phyloP scores from a whole-genome alignment of 2,888 invertebrate species.

The Drosophila putrida region DNA sequence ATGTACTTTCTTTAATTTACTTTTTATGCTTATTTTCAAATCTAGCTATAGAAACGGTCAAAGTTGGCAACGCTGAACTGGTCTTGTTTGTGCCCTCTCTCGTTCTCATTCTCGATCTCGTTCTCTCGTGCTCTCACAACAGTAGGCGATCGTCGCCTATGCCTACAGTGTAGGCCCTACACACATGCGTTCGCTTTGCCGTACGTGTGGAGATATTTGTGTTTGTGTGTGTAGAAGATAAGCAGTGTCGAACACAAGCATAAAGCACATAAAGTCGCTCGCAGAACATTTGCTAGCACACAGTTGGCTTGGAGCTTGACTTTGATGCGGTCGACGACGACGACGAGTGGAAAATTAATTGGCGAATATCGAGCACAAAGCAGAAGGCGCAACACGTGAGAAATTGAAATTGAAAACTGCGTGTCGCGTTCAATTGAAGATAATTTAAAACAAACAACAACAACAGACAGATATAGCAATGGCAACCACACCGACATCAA shows the following conservation, averaged over 20 bases:
- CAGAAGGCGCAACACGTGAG: slow-evolving; percentile 67
- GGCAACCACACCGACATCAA: slow-evolving; percentile 63
- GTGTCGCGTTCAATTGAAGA: slow-evolving; percentile 34
- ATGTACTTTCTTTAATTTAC: too few species aligned
- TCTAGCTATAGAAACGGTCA: too few species aligned
- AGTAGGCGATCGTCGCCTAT: slow-evolving; percentile 4
- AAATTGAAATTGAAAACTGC: slow-evolving; percentile 28
- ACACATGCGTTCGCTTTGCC: not conserved
- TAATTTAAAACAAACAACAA: slow-evolving; percentile 34
- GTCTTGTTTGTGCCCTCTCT: not conserved
- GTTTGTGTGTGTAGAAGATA: slow-evolving; percentile 41
- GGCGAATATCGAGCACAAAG: slow-evolving; percentile 58
- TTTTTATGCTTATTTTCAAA: too few species aligned
- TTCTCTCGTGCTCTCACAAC: not conserved
- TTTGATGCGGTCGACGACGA: slow-evolving; percentile 38
- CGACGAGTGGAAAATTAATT: not conserved
- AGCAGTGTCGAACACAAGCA: slow-evolving; percentile 21
- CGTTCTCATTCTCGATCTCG: not conserved
- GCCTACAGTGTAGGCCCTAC: slow-evolving; percentile 8
- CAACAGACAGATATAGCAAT: slow-evolving; percentile 17
- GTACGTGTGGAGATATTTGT: slow-evolving; percentile 1
- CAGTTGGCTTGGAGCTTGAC: slow-evolving; percentile 67
- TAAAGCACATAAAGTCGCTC: slow-evolving; percentile 57
- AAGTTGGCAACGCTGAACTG: too few species aligned
- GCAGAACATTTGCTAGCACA: slow-evolving; percentile 24